Evolutionary conservation across 2,797 vertebrate genomes (phyloP).

Genomic region (Cyclura pinguis): DNA sequence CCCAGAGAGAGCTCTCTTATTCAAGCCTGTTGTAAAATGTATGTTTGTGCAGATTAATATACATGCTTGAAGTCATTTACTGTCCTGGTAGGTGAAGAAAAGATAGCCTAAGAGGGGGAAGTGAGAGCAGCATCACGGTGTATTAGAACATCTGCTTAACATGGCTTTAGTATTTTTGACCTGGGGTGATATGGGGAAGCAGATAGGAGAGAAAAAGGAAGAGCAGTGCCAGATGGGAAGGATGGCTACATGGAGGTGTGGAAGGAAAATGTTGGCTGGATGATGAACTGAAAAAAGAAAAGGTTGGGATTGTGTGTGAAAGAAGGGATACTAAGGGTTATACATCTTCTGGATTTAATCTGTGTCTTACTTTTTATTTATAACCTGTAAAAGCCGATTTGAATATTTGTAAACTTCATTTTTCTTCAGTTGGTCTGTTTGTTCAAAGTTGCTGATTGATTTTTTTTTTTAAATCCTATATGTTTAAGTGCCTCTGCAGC

Average conservation of each 20-base stretch:
- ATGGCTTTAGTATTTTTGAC: background rate
- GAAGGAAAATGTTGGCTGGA: background rate
- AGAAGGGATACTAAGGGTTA: background rate
- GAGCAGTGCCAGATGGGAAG: background rate
- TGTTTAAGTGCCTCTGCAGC: constrained; percentile 23
- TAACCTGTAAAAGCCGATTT: background rate
- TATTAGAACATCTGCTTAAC: background rate
- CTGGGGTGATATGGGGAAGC: background rate
- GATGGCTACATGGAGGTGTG: background rate
- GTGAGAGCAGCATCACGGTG: background rate
- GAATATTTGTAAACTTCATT: constrained; percentile 11
- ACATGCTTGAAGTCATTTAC: background rate
- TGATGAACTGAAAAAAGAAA: background rate
- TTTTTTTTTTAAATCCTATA: constrained; percentile 13
- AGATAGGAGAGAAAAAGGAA: background rate
- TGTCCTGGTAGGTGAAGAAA: background rate
- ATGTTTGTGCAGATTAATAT: background rate
- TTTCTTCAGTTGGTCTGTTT: constrained; percentile 33
- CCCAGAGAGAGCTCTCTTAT: background rate
- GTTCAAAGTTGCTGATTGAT: constrained; percentile 10
- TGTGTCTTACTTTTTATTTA: constrained; percentile 11
- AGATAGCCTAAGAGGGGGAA: background rate
- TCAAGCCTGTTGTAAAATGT: constrained; percentile 23
- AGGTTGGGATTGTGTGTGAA: background rate
- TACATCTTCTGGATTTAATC: constrained; percentile 1